A percentile compares a stretch with the other conserved stretches of the same genome.
Evolutionary conservation across 2,113 vertebrate genomes (phyloP).

Genomic region (Brachypodius melanocephalos): DNA sequence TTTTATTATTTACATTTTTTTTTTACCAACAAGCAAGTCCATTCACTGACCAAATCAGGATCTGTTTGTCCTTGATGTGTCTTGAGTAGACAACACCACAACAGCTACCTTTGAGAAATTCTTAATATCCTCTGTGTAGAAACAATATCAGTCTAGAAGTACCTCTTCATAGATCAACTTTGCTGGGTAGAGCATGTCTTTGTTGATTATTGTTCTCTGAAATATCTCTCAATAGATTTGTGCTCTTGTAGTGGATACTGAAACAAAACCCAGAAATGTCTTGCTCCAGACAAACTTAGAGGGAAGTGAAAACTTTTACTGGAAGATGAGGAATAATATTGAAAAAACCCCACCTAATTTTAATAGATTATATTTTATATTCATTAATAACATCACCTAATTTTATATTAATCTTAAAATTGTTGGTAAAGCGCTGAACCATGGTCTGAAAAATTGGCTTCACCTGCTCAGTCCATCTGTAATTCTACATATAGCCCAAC

Average conservation of each 20-base stretch:
- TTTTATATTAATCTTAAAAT: neutral
- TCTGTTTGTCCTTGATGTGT: neutral
- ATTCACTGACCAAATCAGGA: neutral
- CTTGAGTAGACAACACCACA: neutral
- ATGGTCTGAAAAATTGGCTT: neutral
- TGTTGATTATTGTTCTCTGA: neutral
- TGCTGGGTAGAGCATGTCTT: neutral
- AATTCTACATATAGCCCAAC: neutral
- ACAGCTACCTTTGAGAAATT: neutral
- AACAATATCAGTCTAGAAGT: neutral
- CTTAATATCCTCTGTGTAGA: neutral
- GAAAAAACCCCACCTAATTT: neutral
- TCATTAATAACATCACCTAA: no score
- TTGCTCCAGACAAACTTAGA: neutral
- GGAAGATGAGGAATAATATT: neutral
- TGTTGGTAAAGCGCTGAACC: neutral
- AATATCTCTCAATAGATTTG: neutral
- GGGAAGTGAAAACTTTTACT: neutral
- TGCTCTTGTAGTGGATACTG: rapidly evolving
- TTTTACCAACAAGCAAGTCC: neutral
- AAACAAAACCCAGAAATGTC: neutral
- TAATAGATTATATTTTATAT: neutral
- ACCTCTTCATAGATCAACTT: neutral
- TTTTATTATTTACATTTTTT: no score
- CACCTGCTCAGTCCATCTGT: neutral